Percentiles rank a stretch among this genome's conserved stretches.
Conservation (phyloP, 2,797 vertebrate species). For the Anisognathus igniventris region DNA sequence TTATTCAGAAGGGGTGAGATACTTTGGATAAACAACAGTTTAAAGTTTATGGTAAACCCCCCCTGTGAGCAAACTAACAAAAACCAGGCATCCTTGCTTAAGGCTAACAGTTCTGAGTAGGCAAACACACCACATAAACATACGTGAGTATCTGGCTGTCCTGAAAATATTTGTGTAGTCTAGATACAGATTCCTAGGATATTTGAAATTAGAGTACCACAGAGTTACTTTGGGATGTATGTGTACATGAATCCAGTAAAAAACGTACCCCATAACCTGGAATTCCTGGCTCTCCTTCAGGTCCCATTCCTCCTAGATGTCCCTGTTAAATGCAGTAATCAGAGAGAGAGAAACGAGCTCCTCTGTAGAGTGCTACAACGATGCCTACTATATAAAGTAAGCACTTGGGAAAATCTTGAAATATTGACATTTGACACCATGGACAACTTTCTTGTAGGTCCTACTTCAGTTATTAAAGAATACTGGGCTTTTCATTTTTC, state of each 20-base stretch:
- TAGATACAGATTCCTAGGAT: not conserved
- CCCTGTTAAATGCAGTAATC: slow-evolving; percentile 79
- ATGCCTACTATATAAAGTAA: not conserved
- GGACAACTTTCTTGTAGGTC: not conserved
- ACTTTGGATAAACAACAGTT: not conserved
- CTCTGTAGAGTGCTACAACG: not conserved
- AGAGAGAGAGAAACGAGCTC: slow-evolving; percentile 8
- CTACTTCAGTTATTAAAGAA: not conserved
- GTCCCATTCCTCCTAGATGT: slow-evolving; percentile 84
- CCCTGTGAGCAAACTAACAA: not conserved
- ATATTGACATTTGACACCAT: not conserved
- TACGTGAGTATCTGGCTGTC: not conserved
- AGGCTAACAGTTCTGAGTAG: not conserved
- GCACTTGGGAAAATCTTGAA: not conserved
- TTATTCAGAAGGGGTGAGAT: not conserved
- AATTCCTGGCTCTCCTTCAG: slow-evolving; percentile 86
- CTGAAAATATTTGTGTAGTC: not conserved
- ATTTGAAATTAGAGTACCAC: not conserved
- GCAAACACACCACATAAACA: not conserved
- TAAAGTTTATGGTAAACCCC: not conserved
- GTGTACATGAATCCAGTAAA: not conserved
- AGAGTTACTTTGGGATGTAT: not conserved
- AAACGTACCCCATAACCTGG: slow-evolving; percentile 86
- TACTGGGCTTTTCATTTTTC: not conserved
- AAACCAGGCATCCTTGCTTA: not conserved